These are phyloP conservation scores for Camptogramma bilineatum DNA, from an alignment of 2,888 invertebrate genomes.

Conservation along the genomic window DNA sequence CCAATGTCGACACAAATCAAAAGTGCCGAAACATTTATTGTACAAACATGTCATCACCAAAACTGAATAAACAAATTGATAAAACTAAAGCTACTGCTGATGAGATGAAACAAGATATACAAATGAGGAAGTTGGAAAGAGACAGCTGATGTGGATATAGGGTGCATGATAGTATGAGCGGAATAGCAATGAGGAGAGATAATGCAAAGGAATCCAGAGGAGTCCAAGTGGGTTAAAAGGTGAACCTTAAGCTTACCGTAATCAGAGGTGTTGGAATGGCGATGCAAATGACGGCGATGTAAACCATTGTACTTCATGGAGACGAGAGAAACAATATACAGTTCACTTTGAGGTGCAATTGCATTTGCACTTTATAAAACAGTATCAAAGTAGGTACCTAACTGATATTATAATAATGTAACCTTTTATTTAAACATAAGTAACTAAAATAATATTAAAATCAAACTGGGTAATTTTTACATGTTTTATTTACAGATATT, in stretches of 20 bases:
- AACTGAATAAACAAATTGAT: slow-evolving; percentile 63
- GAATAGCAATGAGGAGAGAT: slow-evolving; percentile 56
- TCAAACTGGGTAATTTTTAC: too few species aligned
- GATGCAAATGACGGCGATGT: slow-evolving; percentile 61
- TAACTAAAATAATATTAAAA: too few species aligned
- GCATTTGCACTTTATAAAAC: too few species aligned
- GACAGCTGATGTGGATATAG: slow-evolving; percentile 49
- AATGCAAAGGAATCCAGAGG: slow-evolving; percentile 76
- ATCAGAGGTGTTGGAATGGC: slow-evolving; percentile 72
- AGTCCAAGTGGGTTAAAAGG: slow-evolving; percentile 82
- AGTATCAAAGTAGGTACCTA: too few species aligned
- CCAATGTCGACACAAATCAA: slow-evolving; percentile 63
- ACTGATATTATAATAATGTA: too few species aligned
- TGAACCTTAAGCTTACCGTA: slow-evolving; percentile 77
- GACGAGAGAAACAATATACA: background rate
- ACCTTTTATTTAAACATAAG: too few species aligned
- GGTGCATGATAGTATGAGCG: slow-evolving; percentile 44
- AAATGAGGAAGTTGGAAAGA: slow-evolving; percentile 52
- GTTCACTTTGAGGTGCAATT: background rate
- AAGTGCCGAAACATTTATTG: slow-evolving; percentile 71
- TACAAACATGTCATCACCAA: slow-evolving; percentile 69
- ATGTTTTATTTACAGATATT: too few species aligned
- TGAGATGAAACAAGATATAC: slow-evolving; percentile 64
- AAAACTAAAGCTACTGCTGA: slow-evolving; percentile 61
- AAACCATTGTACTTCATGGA: slow-evolving; percentile 19